Conservation (phyloP, 2,888 invertebrate species). For the Rotaria magnacalcarata region DNA sequence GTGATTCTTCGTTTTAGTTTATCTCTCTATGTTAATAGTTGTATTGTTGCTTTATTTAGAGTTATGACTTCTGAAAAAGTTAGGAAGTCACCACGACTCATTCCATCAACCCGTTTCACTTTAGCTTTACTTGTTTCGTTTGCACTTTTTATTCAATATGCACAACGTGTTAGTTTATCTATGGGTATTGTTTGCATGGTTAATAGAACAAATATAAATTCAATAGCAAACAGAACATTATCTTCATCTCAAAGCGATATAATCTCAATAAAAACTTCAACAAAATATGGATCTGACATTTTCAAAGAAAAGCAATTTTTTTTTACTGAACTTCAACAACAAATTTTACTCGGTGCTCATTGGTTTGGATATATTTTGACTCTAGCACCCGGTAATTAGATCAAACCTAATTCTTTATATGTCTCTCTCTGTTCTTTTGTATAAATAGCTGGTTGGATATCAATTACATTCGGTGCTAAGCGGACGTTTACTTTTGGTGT, state of each 20-base stretch:
- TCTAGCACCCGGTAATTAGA: background rate
- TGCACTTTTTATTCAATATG: conserved; percentile 1
- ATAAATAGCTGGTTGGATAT: background rate
- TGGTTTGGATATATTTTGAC: background rate
- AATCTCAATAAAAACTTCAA: background rate
- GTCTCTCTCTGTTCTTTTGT: background rate
- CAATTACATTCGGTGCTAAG: background rate
- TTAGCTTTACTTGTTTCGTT: conserved; percentile 7
- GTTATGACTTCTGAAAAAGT: background rate
- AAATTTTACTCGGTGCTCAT: background rate
- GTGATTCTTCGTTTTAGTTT: too few relatives aligned
- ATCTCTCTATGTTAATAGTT: too few relatives aligned
- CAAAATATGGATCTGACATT: background rate
- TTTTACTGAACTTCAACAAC: background rate
- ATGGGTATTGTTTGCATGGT: conserved; percentile 12
- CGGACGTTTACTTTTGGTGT: background rate
- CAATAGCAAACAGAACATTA: background rate
- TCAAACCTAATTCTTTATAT: too few relatives aligned
- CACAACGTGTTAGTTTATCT: background rate
- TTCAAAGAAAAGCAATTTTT: background rate
- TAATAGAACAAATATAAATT: background rate
- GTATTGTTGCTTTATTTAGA: too few relatives aligned
- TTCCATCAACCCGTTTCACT: background rate
- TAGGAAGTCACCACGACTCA: background rate
- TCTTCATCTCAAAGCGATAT: background rate